These are phyloP conservation scores for Sorex araneus DNA, from an alignment of 2,113 vertebrate species.

Conservation along the genomic window DNA sequence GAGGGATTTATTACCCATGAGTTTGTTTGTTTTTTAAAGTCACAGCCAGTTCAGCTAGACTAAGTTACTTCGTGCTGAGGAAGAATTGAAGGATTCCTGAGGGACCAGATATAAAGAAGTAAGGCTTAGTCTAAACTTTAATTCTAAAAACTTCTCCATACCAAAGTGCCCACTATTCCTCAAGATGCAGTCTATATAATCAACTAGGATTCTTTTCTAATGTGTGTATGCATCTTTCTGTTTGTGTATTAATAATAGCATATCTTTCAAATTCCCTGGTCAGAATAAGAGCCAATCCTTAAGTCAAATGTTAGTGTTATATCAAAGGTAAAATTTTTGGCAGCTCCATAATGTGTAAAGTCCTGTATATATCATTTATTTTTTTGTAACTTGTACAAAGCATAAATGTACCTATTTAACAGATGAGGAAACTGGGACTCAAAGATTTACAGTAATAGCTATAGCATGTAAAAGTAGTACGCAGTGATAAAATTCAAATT, in stretches of 20 bases:
- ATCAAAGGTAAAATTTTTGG: background rate
- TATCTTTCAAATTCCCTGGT: too few relatives aligned
- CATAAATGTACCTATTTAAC: background rate
- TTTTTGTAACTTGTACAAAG: background rate
- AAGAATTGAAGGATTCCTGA: conserved; percentile 29
- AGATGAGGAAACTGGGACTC: conserved; percentile 23
- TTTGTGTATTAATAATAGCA: too few relatives aligned
- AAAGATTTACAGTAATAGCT: conserved; percentile 34
- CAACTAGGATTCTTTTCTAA: conserved; percentile 33
- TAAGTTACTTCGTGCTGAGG: background rate
- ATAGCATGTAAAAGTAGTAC: background rate
- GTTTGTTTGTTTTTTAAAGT: conserved; percentile 43
- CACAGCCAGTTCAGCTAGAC: conserved; percentile 35
- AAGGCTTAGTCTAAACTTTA: background rate
- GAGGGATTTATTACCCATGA: conserved; percentile 27
- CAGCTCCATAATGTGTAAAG: background rate
- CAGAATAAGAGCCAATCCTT: background rate
- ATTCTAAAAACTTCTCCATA: background rate
- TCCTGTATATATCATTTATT: background rate
- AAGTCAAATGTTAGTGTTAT: background rate
- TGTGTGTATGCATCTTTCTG: conserved; percentile 3
- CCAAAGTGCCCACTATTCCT: conserved; percentile 39
- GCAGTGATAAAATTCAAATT: conserved; percentile 13
- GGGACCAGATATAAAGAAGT: background rate
- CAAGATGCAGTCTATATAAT: conserved; percentile 12